Base-by-base conservation (phyloP, 2,797 vertebrate species). In the Gymnodraco acuticeps region DNA sequence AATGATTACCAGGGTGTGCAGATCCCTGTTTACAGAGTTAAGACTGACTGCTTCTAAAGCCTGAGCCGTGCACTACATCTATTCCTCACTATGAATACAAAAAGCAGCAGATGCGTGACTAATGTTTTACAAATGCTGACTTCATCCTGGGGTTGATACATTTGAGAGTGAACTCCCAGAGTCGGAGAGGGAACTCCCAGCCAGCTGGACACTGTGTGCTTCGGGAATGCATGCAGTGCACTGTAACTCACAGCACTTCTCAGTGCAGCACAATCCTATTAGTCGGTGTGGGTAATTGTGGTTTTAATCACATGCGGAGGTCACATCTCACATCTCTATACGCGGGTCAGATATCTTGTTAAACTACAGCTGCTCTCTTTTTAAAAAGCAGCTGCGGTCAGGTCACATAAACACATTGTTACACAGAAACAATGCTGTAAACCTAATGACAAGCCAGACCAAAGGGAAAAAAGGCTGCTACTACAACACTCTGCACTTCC, bases 61-160 rank as follows among this genome's bases (percentile, higher is more conserved):
- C 20, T 0, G 15, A 41, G 6, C 38, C 43, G 19, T 63, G 62
- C 78, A 41, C 45, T 50, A 45, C 41, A 41, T 64, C 61, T 33
- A 31, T 54, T 54, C 52, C 17, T 76, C 14, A 16, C 42, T 19
- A 65, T 31, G 59, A 75, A 84, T 38, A 38, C 33, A 79, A 77
- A 70, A 82, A 75, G 67, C 60, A 73, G 77, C 83, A 85, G 84
- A 87, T 85, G 80, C 45, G 27, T 83, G 78, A 78, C 54, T 53
- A 61, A 81, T 67, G 74, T 77, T 87, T 55, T 46, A 61, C 73
- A 76, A 81, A 83, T 2, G n/a, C 73, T 66, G 82, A 88, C 73
- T 86, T 83, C 64, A 82, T 83, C 59, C 70, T 13, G 23, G 61
- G 51, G 52, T 73, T 61, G 63, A 77, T 67, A 45, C 7, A 68